Evolutionary conservation across 2,888 invertebrate genomes (phyloP), one percentile per base, ranked within the genome.

Genomic region (Yponomeuta malinellus): DNA sequence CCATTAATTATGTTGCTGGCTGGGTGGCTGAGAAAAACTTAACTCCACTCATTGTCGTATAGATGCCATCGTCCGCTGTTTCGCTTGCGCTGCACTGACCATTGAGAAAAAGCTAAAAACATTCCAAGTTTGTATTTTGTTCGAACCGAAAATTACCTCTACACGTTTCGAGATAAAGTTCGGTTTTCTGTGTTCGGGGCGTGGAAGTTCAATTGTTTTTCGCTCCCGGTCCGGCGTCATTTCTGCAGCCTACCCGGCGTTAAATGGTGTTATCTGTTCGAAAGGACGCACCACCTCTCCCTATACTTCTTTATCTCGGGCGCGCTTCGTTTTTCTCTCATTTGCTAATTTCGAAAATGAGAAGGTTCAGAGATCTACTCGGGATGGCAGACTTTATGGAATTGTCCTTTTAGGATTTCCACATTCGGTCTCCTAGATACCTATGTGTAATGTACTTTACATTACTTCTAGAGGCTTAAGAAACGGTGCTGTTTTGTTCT

Each of bases 1-100:
- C 86, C 92, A 92, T 92, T 92, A 92, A 92, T 92, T 92, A 92
- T 92, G 92, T 92, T 92, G 92, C 92, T 90, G 90, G 87, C 88
- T 92, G 91, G 91, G 92, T 92, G 92, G 92, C 90, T 92, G 87
- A 88, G 91, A 91, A 90, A 91, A 90, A 87, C 89, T 89, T 88
- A 59, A 89, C 90, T 91, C 88, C 88, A 89, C 91, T 91, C 91
- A 92, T 91, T 91, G 84, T 82, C 85, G 86, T 92, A 92, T 91
- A 91, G 81, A 83, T 86, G 79, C 87, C 83, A 91, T 92, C 92
- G 80, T 81, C 74, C 77, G 76, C 83, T 77, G 80, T 90, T 89
- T 82, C 82, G 81, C 81, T 90, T 84, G 75, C 83, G 83, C 90
- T 59, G 52, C 52, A 15, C 52, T 59, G 52, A 15, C 79, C 74